phyloP scores from a whole-genome alignment of 2,888 invertebrate species.

The Pristionchus japonicus region DNA sequence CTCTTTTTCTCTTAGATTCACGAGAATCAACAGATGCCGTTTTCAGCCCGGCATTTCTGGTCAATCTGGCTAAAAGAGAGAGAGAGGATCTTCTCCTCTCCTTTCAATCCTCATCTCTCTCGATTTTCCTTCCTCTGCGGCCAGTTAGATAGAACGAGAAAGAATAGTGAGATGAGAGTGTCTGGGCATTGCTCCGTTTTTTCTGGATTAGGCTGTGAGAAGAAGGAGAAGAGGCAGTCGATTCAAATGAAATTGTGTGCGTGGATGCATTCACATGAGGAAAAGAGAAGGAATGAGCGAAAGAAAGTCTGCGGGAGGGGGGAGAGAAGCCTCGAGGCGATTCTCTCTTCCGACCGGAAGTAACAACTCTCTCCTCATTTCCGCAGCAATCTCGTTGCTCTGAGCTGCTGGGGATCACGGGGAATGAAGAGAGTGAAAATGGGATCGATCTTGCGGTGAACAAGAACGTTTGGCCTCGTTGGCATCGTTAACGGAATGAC shows the following conservation, averaged over 20 bases:
- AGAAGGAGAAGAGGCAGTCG: conserved; percentile 12
- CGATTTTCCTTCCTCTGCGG: no score
- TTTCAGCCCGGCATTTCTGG: neutral
- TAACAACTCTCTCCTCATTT: neutral
- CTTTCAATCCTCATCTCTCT: no score
- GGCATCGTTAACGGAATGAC: neutral
- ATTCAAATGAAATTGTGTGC: conserved; percentile 38
- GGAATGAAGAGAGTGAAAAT: neutral
- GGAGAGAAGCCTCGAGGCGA: neutral
- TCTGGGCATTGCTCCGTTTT: no score
- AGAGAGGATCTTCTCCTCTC: conserved; percentile 36
- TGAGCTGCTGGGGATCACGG: no score
- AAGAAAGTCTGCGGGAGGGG: neutral
- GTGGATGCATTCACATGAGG: conserved; percentile 3
- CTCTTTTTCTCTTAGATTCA: neutral
- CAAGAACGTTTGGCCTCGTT: neutral
- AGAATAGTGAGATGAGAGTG: no score
- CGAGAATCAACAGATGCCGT: neutral
- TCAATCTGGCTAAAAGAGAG: conserved; percentile 1
- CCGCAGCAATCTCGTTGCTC: no score
- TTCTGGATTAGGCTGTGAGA: conserved; percentile 7
- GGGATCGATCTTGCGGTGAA: neutral
- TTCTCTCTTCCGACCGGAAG: neutral
- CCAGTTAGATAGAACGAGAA: no score
- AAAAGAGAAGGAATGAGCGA: neutral